phyloP scores from a whole-genome alignment of 1,140 invertebrate species.

The Cotesia vestalis region DNA sequence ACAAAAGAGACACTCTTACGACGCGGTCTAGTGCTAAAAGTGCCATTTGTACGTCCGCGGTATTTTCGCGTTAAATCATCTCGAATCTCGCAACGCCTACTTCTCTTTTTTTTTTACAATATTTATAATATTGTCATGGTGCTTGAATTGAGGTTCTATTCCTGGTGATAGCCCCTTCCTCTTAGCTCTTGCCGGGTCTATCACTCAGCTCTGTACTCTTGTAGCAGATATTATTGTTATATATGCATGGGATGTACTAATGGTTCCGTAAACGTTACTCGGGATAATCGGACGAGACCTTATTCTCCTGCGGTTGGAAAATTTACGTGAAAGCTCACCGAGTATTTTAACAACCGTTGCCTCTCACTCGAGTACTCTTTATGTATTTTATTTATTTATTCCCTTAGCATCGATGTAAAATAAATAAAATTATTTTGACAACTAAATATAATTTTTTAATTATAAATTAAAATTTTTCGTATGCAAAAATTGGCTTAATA shows the following conservation, averaged over 20 bases:
- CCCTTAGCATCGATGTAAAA: background rate
- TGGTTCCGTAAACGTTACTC: conserved; percentile 28
- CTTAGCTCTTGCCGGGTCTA: background rate
- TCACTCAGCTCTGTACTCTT: background rate
- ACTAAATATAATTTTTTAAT: too few species aligned
- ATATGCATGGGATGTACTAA: conserved; percentile 1
- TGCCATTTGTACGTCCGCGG: conserved; percentile 25
- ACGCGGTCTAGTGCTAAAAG: conserved; percentile 5
- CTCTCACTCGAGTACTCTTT: background rate
- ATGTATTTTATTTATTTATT: conserved; percentile 1
- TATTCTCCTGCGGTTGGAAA: conserved; percentile 21
- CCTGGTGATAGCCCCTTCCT: background rate
- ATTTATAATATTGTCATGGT: too few species aligned
- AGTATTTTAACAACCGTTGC: background rate
- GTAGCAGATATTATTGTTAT: background rate
- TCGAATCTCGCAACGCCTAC: conserved; percentile 1
- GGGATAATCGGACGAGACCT: conserved; percentile 27
- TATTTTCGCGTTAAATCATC: conserved; percentile 6
- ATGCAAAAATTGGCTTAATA: too few species aligned
- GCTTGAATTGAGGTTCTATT: background rate
- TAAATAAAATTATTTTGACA: background rate
- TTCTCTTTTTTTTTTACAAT: background rate
- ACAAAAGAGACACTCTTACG: conserved; percentile 18
- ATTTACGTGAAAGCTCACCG: conserved; percentile 10
- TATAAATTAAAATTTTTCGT: too few species aligned